Conservation (phyloP, 2,797 vertebrate genomes). For the Karalla daura region DNA sequence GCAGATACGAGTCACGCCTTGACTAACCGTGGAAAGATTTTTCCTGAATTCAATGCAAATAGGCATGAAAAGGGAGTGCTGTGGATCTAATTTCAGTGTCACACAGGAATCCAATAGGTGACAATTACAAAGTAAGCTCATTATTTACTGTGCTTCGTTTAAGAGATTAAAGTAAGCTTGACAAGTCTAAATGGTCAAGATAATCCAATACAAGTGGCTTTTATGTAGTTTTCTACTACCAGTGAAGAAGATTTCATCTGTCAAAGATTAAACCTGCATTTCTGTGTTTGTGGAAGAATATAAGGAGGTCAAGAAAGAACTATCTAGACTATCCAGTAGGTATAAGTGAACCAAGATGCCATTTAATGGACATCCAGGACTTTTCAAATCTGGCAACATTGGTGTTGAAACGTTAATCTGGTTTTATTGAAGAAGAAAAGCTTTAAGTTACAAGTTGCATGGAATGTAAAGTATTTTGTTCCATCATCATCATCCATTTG, state of each 20-base stretch:
- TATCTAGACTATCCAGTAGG: too few species aligned
- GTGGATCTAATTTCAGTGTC: not conserved
- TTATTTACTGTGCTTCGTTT: not conserved
- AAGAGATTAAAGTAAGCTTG: not conserved
- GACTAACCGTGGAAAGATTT: not conserved
- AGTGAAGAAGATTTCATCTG: not conserved
- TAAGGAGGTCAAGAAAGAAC: too few species aligned
- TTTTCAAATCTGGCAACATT: too few species aligned
- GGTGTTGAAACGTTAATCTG: too few species aligned
- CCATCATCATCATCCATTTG: too few species aligned
- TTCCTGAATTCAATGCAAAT: not conserved
- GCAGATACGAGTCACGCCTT: not conserved
- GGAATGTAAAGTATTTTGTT: too few species aligned
- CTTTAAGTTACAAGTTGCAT: too few species aligned
- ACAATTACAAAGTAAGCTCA: not conserved
- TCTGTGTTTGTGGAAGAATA: not conserved
- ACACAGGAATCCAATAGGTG: constrained; percentile 1
- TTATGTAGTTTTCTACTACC: not conserved
- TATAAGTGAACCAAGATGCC: too few species aligned
- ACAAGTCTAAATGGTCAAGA: not conserved
- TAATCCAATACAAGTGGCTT: not conserved
- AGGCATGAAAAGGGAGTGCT: not conserved
- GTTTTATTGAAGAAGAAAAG: too few species aligned
- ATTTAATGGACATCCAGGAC: too few species aligned
- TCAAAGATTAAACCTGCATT: not conserved